These are phyloP conservation scores for Gymnarchus niloticus DNA, from an alignment of 2,113 vertebrate genomes.

Conservation along the genomic window DNA sequence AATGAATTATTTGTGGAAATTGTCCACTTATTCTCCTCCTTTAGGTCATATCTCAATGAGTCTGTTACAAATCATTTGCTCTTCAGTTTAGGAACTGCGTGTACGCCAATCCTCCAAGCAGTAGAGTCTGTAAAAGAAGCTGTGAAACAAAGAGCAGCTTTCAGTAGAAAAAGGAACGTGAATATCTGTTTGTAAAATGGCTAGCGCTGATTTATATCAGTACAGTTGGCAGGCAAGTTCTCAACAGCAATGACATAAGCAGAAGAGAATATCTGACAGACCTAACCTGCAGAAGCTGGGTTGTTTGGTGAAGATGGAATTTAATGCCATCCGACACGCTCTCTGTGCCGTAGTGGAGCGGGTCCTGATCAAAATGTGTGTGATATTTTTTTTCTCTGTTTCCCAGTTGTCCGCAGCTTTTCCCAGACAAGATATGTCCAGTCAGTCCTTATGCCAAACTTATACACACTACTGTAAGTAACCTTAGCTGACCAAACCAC, in stretches of 20 bases:
- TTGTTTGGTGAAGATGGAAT: background rate
- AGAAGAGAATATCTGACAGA: background rate
- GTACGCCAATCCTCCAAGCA: background rate
- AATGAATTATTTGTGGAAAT: conserved; percentile 28
- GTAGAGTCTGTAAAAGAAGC: background rate
- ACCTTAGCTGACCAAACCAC: background rate
- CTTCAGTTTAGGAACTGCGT: background rate
- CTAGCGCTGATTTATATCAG: background rate
- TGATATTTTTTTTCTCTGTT: background rate
- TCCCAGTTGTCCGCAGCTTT: background rate
- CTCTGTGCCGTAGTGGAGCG: background rate
- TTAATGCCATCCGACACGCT: background rate
- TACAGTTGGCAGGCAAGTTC: background rate
- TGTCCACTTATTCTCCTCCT: background rate
- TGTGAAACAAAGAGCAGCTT: background rate
- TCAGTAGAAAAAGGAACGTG: background rate
- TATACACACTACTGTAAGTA: background rate
- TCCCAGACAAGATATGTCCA: background rate
- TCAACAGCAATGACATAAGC: background rate
- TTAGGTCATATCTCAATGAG: background rate
- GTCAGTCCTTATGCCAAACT: background rate
- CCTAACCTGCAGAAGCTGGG: background rate
- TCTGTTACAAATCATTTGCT: conserved; percentile 23
- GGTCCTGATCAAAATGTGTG: background rate
- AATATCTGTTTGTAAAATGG: background rate